Evolutionary conservation across 2,113 vertebrate species (phyloP).

Genomic region (Sus scrofa): DNA sequence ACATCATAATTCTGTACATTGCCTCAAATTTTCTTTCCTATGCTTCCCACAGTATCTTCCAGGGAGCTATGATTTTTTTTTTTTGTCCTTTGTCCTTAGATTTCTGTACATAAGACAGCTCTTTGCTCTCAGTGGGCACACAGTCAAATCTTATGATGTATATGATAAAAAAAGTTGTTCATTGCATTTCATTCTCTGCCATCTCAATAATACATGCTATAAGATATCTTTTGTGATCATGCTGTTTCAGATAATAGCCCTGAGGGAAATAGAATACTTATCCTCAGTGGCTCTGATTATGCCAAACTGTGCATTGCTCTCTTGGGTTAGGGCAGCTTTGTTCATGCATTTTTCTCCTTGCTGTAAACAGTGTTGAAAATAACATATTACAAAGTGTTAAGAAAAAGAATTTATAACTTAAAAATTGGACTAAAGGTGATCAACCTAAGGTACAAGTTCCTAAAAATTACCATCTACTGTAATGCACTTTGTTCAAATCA

Average conservation of each 20-base stretch:
- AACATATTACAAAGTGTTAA: not conserved
- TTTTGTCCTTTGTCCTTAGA: not conserved
- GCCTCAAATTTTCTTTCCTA: not conserved
- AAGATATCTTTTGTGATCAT: not conserved
- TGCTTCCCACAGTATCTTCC: not conserved
- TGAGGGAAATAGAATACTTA: not conserved
- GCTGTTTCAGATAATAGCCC: not conserved
- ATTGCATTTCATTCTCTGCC: not conserved
- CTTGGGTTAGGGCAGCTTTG: conserved; percentile 73
- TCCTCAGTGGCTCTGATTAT: not conserved
- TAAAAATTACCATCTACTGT: not conserved
- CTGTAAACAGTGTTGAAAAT: conserved; percentile 73
- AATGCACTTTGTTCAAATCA: not conserved
- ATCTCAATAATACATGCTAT: not conserved
- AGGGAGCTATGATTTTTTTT: not conserved
- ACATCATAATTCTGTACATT: not conserved
- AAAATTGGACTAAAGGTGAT: not conserved
- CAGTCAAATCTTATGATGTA: not conserved
- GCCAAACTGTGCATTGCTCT: conserved; percentile 43
- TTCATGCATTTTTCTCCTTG: conserved; percentile 71
- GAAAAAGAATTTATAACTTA: not conserved
- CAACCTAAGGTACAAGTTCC: not conserved
- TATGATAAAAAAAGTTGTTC: not conserved
- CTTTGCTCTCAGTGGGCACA: not conserved
- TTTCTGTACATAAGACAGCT: not conserved